Evolutionary conservation across 1,140 invertebrate genomes (phyloP).

Genomic region (Lepidurus packardi): DNA sequence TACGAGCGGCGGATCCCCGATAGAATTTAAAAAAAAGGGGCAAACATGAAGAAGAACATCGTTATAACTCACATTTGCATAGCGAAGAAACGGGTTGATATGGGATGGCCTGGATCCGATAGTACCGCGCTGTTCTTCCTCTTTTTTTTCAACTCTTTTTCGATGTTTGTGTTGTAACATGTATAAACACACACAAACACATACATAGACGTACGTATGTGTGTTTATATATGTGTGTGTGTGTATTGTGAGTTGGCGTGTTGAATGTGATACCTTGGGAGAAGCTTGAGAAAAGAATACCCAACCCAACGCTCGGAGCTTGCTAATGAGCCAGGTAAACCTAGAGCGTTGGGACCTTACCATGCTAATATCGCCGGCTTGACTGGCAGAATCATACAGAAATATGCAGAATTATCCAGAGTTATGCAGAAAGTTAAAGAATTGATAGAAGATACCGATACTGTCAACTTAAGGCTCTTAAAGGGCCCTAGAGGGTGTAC

Average conservation of each 20-base stretch:
- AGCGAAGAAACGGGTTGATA: background rate
- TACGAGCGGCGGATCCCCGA: too few species aligned
- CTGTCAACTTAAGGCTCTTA: too few species aligned
- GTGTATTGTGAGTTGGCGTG: background rate
- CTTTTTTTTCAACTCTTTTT: background rate
- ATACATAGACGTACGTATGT: background rate
- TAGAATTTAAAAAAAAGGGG: too few species aligned
- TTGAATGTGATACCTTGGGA: background rate
- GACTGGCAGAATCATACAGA: background rate
- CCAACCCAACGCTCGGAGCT: background rate
- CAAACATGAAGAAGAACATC: too few species aligned
- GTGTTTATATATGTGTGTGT: background rate
- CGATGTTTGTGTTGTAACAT: too few species aligned
- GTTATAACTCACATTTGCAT: background rate
- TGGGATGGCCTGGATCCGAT: background rate
- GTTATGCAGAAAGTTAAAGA: background rate
- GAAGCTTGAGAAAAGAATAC: background rate
- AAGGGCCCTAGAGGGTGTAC: too few species aligned
- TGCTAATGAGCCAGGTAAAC: slow-evolving; percentile 15
- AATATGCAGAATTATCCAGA: background rate
- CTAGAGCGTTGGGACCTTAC: background rate
- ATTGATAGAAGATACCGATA: too few species aligned
- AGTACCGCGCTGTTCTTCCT: background rate
- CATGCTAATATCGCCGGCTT: slow-evolving; percentile 7
- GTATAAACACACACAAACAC: background rate